Conservation (phyloP, 2,888 invertebrate species). For the Electrophaes corylata region DNA sequence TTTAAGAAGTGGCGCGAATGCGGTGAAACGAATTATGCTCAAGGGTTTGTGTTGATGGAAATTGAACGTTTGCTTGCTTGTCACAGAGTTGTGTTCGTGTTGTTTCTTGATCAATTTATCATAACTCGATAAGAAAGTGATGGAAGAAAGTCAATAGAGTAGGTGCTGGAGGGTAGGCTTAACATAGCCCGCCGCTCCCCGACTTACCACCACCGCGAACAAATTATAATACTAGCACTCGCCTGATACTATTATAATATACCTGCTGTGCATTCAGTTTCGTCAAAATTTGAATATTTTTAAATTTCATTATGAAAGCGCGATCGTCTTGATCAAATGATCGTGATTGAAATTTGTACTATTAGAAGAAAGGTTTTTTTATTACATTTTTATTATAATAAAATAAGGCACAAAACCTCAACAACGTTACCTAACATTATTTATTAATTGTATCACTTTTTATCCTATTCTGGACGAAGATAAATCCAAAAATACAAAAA, state of each 20-base stretch:
- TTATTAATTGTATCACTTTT: no score
- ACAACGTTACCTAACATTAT: no score
- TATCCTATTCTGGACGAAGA: no score
- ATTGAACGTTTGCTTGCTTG: slow-evolving; percentile 45
- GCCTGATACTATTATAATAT: slow-evolving; percentile 44
- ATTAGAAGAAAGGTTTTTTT: no score
- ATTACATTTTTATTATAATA: no score
- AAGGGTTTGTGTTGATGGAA: slow-evolving; percentile 44
- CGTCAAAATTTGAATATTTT: slow-evolving; percentile 47
- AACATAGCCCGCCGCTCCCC: slow-evolving; percentile 57
- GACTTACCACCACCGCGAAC: slow-evolving; percentile 62
- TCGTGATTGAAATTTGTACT: no score
- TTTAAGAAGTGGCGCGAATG: slow-evolving; percentile 81
- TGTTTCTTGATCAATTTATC: slow-evolving; percentile 63
- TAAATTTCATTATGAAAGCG: slow-evolving; percentile 42
- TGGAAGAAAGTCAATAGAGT: slow-evolving; percentile 83
- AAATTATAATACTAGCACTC: slow-evolving; percentile 54
- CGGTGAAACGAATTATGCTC: slow-evolving; percentile 78
- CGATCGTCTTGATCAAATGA: no score
- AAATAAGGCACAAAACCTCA: no score
- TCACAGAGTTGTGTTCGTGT: slow-evolving; percentile 51
- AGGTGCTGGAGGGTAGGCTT: slow-evolving; percentile 79
- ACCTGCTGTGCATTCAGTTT: slow-evolving; percentile 49
- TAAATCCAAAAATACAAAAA: no score
- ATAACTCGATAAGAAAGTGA: slow-evolving; percentile 82